Conservation (phyloP, 2,113 vertebrate genomes). For the Struthidea cinerea region DNA sequence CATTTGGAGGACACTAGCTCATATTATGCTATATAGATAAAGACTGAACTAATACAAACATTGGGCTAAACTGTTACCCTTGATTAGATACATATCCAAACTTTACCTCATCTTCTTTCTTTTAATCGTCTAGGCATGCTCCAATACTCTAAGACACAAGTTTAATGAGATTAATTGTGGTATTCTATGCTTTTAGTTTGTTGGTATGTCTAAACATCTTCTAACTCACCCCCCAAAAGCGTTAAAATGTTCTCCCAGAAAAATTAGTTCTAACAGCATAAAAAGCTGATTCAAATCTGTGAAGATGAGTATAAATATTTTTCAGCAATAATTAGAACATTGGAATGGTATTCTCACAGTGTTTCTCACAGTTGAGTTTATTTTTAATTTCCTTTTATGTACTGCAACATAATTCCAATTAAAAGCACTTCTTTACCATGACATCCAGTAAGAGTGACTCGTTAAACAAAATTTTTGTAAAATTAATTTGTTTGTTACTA, state of each 20-base stretch:
- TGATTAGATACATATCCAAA: not conserved
- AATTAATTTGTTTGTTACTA: not conserved
- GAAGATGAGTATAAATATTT: not conserved
- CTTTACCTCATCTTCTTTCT: not conserved
- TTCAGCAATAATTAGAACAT: not conserved
- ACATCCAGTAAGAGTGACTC: not conserved
- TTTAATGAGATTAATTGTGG: not conserved
- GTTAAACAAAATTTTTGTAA: not conserved
- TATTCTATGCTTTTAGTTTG: not conserved
- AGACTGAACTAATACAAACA: not conserved
- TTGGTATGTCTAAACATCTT: constrained; percentile 5
- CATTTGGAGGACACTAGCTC: not conserved
- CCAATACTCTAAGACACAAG: not conserved
- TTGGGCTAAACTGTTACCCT: not conserved
- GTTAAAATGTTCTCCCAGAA: not conserved
- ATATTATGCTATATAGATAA: not conserved
- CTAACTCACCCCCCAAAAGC: constrained; percentile 11
- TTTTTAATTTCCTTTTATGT: not conserved
- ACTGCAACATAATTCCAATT: not conserved
- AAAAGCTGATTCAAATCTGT: constrained; percentile 41
- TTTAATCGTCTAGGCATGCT: not conserved
- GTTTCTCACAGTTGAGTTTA: not conserved
- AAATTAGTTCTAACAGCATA: not conserved
- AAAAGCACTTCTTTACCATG: not conserved
- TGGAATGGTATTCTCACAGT: not conserved